These are phyloP conservation scores for Agrotis ipsilon DNA, from an alignment of 2,888 invertebrate species.

Conservation along the genomic window DNA sequence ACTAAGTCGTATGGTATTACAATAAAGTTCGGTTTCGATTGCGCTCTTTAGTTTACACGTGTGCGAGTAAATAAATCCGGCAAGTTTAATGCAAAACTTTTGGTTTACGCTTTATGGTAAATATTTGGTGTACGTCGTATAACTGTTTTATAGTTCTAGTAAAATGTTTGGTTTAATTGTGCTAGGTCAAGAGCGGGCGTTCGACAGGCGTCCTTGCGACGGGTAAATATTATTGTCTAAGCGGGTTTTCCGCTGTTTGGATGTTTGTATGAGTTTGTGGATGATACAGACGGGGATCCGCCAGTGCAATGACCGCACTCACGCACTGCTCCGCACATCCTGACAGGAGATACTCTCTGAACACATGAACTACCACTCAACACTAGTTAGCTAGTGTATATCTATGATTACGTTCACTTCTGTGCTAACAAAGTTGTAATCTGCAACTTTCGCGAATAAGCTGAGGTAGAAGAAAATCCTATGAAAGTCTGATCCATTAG, in stretches of 20 bases:
- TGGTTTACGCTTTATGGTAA: constrained; percentile 91
- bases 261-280: constrained; percentile 84
- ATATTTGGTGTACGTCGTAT: constrained; percentile 91
- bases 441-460: not conserved
- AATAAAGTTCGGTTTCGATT: constrained; percentile 73
- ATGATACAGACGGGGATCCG: constrained; percentile 76
- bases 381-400: no score
- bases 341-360: not conserved
- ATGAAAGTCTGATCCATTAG: not conserved
- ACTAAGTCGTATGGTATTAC: constrained; percentile 55
- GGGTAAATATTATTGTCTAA: constrained; percentile 91
- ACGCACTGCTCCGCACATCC: constrained; percentile 26
- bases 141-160: constrained; percentile 91
- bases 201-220: constrained; percentile 90
- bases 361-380: not conserved
- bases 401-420: not conserved
- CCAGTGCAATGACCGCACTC: constrained; percentile 75
- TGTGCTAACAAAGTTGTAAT: not conserved
- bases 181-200: constrained; percentile 90
- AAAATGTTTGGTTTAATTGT: constrained; percentile 91
- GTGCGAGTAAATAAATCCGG: constrained; percentile 87
- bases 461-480: not conserved
- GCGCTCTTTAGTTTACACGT: constrained; percentile 76
- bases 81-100: constrained; percentile 91
- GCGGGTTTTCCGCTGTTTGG: constrained; percentile 89